phyloP scores from a whole-genome alignment of 2,113 vertebrate genomes.

The Sinocyclocheilus maitianheensis region DNA sequence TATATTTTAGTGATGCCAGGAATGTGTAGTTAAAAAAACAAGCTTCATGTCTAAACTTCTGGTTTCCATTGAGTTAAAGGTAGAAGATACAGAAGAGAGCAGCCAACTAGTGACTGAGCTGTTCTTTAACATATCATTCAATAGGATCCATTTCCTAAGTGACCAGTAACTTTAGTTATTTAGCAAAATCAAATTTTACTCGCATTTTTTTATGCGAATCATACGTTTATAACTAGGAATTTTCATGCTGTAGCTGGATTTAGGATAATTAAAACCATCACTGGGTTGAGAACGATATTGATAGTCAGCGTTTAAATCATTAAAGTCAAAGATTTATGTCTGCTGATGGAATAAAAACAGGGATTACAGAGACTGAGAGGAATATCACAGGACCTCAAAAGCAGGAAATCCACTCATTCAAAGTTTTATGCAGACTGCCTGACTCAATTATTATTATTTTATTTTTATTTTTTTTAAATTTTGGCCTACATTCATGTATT shows the following conservation, averaged over 20 bases:
- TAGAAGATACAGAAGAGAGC: neutral
- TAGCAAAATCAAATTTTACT: neutral
- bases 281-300: neutral
- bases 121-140: neutral
- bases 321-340: slow-evolving; percentile 5
- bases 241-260: neutral
- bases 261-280: slow-evolving; percentile 9
- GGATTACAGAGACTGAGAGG: neutral
- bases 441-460: neutral
- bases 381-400: neutral
- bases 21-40: neutral
- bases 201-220: neutral
- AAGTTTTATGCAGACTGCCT: neutral
- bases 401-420: slow-evolving; percentile 30
- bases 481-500: neutral
- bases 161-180: neutral
- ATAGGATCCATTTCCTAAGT: neutral
- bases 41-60: no score
- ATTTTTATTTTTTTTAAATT: neutral
- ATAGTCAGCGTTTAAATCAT: neutral
- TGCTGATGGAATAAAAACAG: neutral
- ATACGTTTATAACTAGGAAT: neutral
- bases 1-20: no score
- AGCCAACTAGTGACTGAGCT: neutral
- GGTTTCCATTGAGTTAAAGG: neutral